Percentiles rank a stretch among this genome's conserved stretches.
Conservation (phyloP, 2,888 invertebrate species). For the Gisinianus flammeolus region DNA sequence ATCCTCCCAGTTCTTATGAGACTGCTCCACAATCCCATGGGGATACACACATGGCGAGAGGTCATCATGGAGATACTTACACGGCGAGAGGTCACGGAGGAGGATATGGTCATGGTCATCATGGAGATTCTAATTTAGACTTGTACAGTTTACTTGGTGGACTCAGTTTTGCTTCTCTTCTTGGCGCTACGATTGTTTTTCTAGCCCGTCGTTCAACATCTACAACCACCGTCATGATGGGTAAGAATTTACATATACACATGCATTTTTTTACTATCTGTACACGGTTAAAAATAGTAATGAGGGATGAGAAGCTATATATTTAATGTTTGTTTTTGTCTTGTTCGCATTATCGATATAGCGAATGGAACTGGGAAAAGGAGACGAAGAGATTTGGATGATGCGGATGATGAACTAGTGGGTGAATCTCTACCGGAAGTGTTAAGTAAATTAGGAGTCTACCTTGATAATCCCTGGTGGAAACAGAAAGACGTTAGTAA, state of each 20-base stretch:
- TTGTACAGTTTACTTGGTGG: constrained; percentile 54
- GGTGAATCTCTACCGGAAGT: constrained; percentile 27
- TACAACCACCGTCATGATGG: constrained; percentile 13
- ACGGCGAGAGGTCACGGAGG: constrained; percentile 34
- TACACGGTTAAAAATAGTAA: too few relatives aligned
- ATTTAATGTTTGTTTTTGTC: neutral
- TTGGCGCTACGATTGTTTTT: constrained; percentile 54
- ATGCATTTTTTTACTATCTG: neutral
- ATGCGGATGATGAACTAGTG: constrained; percentile 25
- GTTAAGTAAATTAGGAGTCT: constrained; percentile 4
- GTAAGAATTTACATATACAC: neutral
- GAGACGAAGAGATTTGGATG: constrained; percentile 29
- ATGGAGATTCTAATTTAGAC: constrained; percentile 45
- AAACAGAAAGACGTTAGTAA: neutral
- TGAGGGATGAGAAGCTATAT: too few relatives aligned
- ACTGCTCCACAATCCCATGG: too few relatives aligned
- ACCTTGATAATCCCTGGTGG: constrained; percentile 32
- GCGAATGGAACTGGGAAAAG: constrained; percentile 14
- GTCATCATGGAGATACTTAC: too few relatives aligned
- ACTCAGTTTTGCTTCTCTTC: constrained; percentile 50
- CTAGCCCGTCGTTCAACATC: constrained; percentile 35
- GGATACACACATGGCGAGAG: too few relatives aligned
- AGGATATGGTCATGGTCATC: constrained; percentile 27
- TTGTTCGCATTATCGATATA: neutral
- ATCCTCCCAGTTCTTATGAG: too few relatives aligned